Percentiles rank a stretch among this genome's conserved stretches.
These are phyloP conservation scores for Karalla daura DNA, from an alignment of 2,797 vertebrate genomes.

Conservation along the genomic window DNA sequence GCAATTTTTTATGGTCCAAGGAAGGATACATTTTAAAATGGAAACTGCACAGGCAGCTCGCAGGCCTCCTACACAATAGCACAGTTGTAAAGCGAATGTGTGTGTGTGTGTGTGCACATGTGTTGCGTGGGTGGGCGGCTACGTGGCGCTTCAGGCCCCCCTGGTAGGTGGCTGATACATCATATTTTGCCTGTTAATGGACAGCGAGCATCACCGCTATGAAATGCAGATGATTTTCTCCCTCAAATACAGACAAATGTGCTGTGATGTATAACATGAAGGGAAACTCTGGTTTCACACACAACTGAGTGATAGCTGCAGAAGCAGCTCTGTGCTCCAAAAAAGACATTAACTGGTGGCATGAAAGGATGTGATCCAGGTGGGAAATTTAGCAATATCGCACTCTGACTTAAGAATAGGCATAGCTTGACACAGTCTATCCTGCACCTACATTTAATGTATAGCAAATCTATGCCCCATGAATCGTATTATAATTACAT, in stretches of 20 bases:
- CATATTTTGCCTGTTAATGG: conserved; percentile 61
- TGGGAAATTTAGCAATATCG: too few species aligned
- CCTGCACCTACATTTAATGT: too few species aligned
- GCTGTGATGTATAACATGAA: background rate
- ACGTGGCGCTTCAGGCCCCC: conserved; percentile 41
- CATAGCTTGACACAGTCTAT: too few species aligned
- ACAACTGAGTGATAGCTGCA: background rate
- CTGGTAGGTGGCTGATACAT: conserved; percentile 72
- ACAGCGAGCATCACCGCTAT: conserved; percentile 47
- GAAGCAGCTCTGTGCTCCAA: background rate
- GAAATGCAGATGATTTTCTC: conserved; percentile 38
- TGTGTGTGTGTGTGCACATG: conserved; percentile 52
- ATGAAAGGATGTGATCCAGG: too few species aligned
- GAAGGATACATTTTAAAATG: conserved; percentile 66
- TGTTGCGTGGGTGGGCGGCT: conserved; percentile 51
- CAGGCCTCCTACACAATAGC: conserved; percentile 65
- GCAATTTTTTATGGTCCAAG: conserved; percentile 61
- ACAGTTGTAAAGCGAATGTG: conserved; percentile 48
- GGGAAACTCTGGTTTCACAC: conserved; percentile 10
- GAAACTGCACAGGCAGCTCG: conserved; percentile 55
- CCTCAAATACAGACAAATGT: conserved; percentile 5
- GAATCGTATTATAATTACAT: too few species aligned
- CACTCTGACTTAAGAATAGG: too few species aligned
- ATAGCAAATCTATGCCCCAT: too few species aligned
- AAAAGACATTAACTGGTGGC: too few species aligned